A percentile compares a stretch with the other conserved stretches of the same genome.
These are phyloP conservation scores for Cheilosia vulpina DNA, from an alignment of 2,888 invertebrate genomes.

Conservation along the genomic window DNA sequence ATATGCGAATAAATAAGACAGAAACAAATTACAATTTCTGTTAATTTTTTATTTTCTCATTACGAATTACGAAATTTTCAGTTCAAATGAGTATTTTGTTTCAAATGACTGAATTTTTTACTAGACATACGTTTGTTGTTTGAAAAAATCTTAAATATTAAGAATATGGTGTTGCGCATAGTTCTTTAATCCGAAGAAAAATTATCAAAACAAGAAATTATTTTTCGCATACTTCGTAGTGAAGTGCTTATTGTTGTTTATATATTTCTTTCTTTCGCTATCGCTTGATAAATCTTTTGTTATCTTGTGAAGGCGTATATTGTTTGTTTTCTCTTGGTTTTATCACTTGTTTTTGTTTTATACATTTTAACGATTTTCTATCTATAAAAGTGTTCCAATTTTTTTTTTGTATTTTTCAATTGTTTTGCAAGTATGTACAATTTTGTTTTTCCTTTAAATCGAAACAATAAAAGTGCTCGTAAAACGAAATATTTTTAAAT, in stretches of 20 bases:
- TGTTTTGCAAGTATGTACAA: constrained; percentile 62
- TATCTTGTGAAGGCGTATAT: constrained; percentile 64
- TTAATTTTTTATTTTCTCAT: background rate
- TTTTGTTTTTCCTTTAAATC: constrained; percentile 7
- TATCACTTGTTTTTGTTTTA: constrained; percentile 66
- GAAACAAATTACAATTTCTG: constrained; percentile 31
- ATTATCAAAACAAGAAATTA: constrained; percentile 33
- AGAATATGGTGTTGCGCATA: constrained; percentile 72
- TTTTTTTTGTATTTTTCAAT: constrained; percentile 18
- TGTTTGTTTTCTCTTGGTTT: constrained; percentile 38
- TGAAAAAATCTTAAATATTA: constrained; percentile 72
- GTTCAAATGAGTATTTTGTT: constrained; percentile 40
- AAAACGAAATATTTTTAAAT: constrained; percentile 16
- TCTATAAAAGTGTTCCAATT: constrained; percentile 61
- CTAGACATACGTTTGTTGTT: background rate
- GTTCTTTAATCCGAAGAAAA: constrained; percentile 56
- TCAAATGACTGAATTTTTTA: constrained; percentile 34
- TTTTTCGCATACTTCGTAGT: constrained; percentile 24
- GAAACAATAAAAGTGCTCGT: constrained; percentile 36
- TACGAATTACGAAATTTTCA: constrained; percentile 34
- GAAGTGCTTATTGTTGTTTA: constrained; percentile 42
- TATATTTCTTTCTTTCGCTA: constrained; percentile 42
- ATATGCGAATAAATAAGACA: constrained; percentile 40
- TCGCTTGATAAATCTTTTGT: constrained; percentile 38
- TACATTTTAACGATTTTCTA: constrained; percentile 70